A percentile compares a stretch with the other conserved stretches of the same genome.
These are phyloP conservation scores for Apotomis betuletana DNA, from an alignment of 2,888 invertebrate species.

Conservation along the genomic window DNA sequence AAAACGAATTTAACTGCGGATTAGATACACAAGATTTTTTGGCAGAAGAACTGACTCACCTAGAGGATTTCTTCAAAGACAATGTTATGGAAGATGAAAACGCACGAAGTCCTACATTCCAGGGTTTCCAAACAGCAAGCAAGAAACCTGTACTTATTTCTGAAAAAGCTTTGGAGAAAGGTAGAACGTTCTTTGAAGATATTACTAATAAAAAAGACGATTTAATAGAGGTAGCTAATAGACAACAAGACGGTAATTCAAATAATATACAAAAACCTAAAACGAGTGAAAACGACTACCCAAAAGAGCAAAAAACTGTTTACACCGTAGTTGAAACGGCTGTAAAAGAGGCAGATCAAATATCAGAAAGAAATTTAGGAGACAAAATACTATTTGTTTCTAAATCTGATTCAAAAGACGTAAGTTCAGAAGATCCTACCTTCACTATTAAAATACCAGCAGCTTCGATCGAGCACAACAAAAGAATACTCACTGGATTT, in stretches of 20 bases:
- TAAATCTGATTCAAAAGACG: neutral
- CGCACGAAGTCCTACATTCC: constrained; percentile 31
- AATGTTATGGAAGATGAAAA: constrained; percentile 6
- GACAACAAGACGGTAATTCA: constrained; percentile 14
- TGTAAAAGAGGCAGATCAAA: neutral
- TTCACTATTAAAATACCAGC: constrained; percentile 44
- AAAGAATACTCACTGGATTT: constrained; percentile 53
- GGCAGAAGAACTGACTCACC: constrained; percentile 22
- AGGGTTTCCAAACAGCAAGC: constrained; percentile 67
- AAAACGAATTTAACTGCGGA: constrained; percentile 9
- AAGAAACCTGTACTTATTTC: constrained; percentile 65
- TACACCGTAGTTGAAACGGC: too few species aligned
- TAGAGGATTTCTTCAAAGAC: constrained; percentile 24
- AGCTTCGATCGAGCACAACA: constrained; percentile 52
- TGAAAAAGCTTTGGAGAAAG: constrained; percentile 53
- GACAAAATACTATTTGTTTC: neutral
- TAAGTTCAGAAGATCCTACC: neutral
- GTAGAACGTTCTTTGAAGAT: constrained; percentile 57
- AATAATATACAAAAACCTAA: constrained; percentile 2
- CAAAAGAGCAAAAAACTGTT: neutral
- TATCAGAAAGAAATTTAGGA: neutral
- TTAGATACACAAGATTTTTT: constrained; percentile 27
- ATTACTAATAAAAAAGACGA: constrained; percentile 20
- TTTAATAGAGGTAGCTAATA: neutral
- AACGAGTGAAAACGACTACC: neutral